These are phyloP conservation scores for Collichthys lucidus DNA, from an alignment of 2,113 vertebrate genomes.

Conservation along the genomic window DNA sequence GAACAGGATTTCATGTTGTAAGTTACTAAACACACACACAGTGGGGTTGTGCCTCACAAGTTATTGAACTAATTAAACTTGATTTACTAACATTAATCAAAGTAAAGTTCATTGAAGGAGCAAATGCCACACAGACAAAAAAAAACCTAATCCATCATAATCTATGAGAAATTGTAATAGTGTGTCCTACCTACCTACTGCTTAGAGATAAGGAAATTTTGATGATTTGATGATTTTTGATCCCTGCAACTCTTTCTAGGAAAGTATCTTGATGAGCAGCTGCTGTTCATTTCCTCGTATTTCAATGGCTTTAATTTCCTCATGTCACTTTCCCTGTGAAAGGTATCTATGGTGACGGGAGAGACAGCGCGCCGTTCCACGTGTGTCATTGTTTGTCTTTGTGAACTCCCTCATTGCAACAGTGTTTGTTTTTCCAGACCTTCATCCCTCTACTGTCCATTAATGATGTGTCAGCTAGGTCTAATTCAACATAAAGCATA, in stretches of 20 bases:
- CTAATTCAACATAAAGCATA: slow-evolving; percentile 24
- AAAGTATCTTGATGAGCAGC: slow-evolving; percentile 18
- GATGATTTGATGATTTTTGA: slow-evolving; percentile 9
- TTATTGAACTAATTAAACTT: slow-evolving; percentile 1
- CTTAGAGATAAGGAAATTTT: not conserved
- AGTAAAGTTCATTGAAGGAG: no score
- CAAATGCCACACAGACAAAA: no score
- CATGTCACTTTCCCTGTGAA: slow-evolving; percentile 55
- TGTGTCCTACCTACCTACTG: not conserved
- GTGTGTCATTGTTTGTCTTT: slow-evolving; percentile 76
- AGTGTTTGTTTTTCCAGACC: slow-evolving; percentile 81
- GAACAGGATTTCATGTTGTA: slow-evolving; percentile 89
- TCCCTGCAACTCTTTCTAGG: not conserved
- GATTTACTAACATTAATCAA: not conserved
- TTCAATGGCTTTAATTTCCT: slow-evolving; percentile 68
- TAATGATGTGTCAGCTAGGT: slow-evolving; percentile 49
- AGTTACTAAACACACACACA: slow-evolving; percentile 58
- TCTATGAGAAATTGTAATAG: not conserved
- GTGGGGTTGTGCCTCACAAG: not conserved
- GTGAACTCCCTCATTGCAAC: slow-evolving; percentile 63
- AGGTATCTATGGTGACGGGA: slow-evolving; percentile 66
- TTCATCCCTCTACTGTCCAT: slow-evolving; percentile 60
- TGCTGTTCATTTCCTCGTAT: slow-evolving; percentile 59
- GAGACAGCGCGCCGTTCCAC: slow-evolving; percentile 35
- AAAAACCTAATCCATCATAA: not conserved